Percentiles rank a stretch among this genome's conserved stretches.
Conservation (phyloP, 2,888 invertebrate species). For the Synergus laeviventris region DNA sequence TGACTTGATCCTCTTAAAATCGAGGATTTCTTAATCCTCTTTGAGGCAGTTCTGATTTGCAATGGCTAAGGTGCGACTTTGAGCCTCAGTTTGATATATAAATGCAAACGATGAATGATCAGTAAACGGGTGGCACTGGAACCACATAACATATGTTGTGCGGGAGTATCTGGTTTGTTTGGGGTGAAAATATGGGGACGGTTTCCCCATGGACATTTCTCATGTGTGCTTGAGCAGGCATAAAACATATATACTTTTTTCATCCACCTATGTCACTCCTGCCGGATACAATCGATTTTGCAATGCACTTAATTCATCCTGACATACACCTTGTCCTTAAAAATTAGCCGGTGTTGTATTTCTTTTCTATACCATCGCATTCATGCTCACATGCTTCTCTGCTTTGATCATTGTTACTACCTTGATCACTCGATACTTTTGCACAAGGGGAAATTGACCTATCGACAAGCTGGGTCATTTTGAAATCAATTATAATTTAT, state of each 20-base stretch:
- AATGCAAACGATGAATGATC: slow-evolving; percentile 42
- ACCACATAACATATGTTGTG: slow-evolving; percentile 32
- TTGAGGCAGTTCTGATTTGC: slow-evolving; percentile 54
- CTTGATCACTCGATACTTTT: background rate
- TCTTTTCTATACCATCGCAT: background rate
- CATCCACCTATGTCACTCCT: slow-evolving; percentile 38
- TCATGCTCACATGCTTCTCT: background rate
- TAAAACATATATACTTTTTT: slow-evolving; percentile 19
- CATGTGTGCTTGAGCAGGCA: slow-evolving; percentile 7
- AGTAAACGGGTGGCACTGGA: slow-evolving; percentile 29
- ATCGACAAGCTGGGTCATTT: background rate
- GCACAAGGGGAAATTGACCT: background rate
- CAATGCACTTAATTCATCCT: slow-evolving; percentile 47
- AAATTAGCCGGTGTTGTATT: slow-evolving; percentile 31
- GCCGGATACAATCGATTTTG: slow-evolving; percentile 42
- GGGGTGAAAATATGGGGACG: slow-evolving; percentile 12
- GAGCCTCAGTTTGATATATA: slow-evolving; percentile 43
- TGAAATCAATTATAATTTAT: background rate
- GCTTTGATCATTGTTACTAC: background rate
- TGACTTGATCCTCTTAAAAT: slow-evolving; percentile 57
- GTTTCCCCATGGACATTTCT: slow-evolving; percentile 20
- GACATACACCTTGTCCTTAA: slow-evolving; percentile 42
- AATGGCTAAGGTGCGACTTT: slow-evolving; percentile 30
- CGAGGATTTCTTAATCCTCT: slow-evolving; percentile 45
- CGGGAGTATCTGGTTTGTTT: slow-evolving; percentile 8